Percentiles rank a stretch among this genome's conserved stretches.
Evolutionary conservation across 2,888 invertebrate species (phyloP).

Genomic region (Rhimphoctona megacephalus): DNA sequence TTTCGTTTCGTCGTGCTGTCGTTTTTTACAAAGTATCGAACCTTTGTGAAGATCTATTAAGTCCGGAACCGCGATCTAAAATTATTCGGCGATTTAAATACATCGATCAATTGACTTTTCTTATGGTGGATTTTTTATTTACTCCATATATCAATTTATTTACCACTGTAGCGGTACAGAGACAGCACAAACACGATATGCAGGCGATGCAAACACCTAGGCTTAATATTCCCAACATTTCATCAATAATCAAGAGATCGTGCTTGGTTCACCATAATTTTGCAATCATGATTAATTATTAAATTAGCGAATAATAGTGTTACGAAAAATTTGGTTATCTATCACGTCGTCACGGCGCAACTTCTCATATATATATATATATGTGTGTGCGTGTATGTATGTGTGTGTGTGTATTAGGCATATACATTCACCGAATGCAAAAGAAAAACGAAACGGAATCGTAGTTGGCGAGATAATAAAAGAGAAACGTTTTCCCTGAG

Average conservation of each 20-base stretch:
- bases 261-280: conserved; percentile 8
- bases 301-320: not conserved
- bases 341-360: not conserved
- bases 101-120: not conserved
- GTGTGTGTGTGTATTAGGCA: not conserved
- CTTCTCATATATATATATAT: not conserved
- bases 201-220: conserved; percentile 64
- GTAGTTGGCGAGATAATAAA: conserved; percentile 45
- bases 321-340: conserved; percentile 56
- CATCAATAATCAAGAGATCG: not conserved
- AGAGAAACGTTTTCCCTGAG: not conserved
- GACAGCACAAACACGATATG: conserved; percentile 68
- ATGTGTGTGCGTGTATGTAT: not conserved
- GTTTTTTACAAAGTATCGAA: conserved; percentile 16
- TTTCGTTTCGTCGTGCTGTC: conserved; percentile 10
- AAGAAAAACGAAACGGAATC: conserved; percentile 21
- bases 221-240: conserved; percentile 63
- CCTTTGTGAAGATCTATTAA: conserved; percentile 49
- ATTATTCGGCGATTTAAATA: not conserved
- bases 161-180: conserved; percentile 63
- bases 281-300: conserved; percentile 2
- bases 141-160: not conserved
- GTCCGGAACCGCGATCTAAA: conserved; percentile 50
- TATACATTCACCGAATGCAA: not conserved
- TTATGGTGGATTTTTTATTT: not conserved